phyloP scores from a whole-genome alignment of 2,888 invertebrate genomes.

The Pomacea canaliculata region DNA sequence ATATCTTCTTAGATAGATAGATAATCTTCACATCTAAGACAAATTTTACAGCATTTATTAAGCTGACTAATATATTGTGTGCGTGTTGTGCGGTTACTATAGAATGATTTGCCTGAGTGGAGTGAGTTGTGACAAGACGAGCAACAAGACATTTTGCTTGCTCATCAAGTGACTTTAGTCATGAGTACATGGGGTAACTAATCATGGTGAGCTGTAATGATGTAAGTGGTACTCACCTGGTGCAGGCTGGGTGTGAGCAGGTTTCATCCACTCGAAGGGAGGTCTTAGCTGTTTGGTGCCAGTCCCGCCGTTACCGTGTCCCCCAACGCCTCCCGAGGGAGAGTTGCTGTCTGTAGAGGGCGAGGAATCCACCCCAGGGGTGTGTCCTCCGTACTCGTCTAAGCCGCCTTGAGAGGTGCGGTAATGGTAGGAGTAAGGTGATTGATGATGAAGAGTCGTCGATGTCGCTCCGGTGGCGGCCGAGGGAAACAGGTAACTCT shows the following conservation, averaged over 20 bases:
- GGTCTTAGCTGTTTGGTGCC: slow-evolving; percentile 56
- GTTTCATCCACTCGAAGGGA: slow-evolving; percentile 66
- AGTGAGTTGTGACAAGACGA: no score
- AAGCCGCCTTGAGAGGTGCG: slow-evolving; percentile 16
- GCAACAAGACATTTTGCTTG: no score
- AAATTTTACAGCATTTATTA: no score
- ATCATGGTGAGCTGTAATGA: no score
- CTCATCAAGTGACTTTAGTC: no score
- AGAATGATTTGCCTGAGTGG: no score
- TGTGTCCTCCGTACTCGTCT: slow-evolving; percentile 16
- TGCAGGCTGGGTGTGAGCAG: slow-evolving; percentile 51
- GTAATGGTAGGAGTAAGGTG: slow-evolving; percentile 34
- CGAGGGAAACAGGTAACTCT: slow-evolving; percentile 35
- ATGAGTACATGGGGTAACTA: no score
- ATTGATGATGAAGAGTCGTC: slow-evolving; percentile 32
- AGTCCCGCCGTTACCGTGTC: slow-evolving; percentile 39
- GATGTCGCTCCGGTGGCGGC: slow-evolving; percentile 36
- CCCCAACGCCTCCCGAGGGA: slow-evolving; percentile 37
- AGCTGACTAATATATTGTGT: no score
- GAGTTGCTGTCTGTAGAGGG: slow-evolving; percentile 40
- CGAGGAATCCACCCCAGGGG: slow-evolving; percentile 39
- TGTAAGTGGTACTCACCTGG: slow-evolving; percentile 44
- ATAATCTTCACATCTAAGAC: no score
- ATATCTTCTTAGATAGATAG: no score
- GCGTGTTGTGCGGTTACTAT: no score